Evolutionary conservation across 2,113 vertebrate species (phyloP), one percentile per base, ranked within the genome.

Genomic region (Spilogale gracilis): DNA sequence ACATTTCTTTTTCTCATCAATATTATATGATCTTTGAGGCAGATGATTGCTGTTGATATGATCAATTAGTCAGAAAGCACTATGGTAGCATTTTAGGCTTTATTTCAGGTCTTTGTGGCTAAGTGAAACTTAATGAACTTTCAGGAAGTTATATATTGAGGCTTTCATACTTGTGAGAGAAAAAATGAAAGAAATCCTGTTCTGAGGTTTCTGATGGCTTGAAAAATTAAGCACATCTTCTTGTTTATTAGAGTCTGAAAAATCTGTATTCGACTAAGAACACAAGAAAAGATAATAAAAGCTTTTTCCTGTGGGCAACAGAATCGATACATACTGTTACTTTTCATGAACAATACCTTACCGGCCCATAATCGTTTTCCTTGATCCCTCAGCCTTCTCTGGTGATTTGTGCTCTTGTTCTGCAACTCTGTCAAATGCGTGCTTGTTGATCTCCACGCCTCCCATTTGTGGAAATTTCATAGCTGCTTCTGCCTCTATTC

Each of bases 51-150:
- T 92, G 21, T 32, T 82, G 6, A 20, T 94, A 50, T 71, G 43
- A 85, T 74, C 52, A 79, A 20, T 82, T 78, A 76, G 78, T 73
- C 32, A 79, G 71, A 87, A 86, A 78, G 25, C 17, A 89, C 20
- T 8, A 11, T 78, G 38, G 30, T 82, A 50, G 3, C 43, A 32
- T 81, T 86, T 94, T 63, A 20, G 69, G 38, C 79, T 93, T 90
- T 86, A 82, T 94, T 92, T 89, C 32, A 90, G 18, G 60, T 65
- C 52, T 98, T 89, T 52, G 48, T 63, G 48, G 10, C 38, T 73
- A 43, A 84, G 45, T 76, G 20, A 94, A 83, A 58, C 61, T 60
- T 73, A 90, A 86, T 87, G 48, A 97, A 63, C 8, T 65, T 81
- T 67, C n/a, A 79, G 61, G 50, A 82, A 92, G 25, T 21, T 54